Evolutionary conservation across 2,113 vertebrate species (phyloP).

Genomic region (Notarius quadriscutis): DNA sequence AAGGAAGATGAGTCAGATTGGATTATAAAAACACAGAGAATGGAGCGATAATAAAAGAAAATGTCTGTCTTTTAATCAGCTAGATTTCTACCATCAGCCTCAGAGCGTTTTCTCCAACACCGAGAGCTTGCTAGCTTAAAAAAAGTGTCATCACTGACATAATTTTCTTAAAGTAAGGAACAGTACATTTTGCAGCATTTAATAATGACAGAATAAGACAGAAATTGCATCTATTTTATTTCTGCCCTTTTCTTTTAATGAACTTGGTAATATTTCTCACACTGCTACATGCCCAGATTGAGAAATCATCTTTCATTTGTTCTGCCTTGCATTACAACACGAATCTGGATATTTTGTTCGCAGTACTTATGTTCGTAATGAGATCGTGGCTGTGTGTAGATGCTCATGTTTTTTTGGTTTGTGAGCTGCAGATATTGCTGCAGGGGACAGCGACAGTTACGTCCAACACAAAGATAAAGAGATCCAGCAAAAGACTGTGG

Average conservation of each 20-base stretch:
- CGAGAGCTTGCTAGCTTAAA: neutral
- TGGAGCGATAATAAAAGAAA: too few relatives aligned
- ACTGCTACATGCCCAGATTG: neutral
- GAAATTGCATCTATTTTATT: neutral
- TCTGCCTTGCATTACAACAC: conserved; percentile 14
- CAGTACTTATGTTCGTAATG: neutral
- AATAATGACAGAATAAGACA: too few relatives aligned
- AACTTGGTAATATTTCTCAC: too few relatives aligned
- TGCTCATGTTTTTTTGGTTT: neutral
- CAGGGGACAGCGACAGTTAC: neutral
- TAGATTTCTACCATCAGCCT: neutral
- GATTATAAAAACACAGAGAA: neutral
- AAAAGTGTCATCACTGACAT: neutral
- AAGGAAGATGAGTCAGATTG: neutral
- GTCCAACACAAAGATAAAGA: neutral
- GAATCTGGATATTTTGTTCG: neutral
- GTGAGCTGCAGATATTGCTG: neutral
- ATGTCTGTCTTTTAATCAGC: neutral
- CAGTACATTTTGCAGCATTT: too few relatives aligned
- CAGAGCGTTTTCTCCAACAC: neutral
- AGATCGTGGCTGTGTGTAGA: neutral
- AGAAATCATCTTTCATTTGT: conserved; percentile 22
- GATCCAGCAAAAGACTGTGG: neutral
- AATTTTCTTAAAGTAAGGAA: neutral
- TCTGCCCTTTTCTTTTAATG: neutral